These are phyloP conservation scores for Drosophila aldrichi DNA, from an alignment of 2,888 invertebrate genomes.

Conservation along the genomic window DNA sequence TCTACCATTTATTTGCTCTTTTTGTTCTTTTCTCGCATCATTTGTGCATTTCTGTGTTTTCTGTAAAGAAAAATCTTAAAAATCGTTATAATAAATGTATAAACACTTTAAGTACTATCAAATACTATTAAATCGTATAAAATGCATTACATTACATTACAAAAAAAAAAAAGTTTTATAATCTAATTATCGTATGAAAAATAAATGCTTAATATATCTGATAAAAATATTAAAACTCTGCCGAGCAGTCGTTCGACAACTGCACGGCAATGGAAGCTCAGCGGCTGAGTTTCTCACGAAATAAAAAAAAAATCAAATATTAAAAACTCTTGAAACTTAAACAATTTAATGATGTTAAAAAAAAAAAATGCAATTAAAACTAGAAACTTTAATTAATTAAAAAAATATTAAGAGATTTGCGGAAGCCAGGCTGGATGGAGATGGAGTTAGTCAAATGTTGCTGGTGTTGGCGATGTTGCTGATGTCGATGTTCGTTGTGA, in stretches of 20 bases:
- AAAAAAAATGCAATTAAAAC: constrained; percentile 17
- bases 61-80: constrained; percentile 66
- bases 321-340: constrained; percentile 4
- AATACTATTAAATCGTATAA: constrained; percentile 44
- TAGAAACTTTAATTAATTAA: constrained; percentile 15
- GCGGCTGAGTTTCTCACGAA: constrained; percentile 57
- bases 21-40: constrained; percentile 55
- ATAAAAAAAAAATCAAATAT: constrained; percentile 36
- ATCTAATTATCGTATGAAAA: constrained; percentile 28
- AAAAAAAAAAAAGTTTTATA: constrained; percentile 14
- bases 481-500: constrained; percentile 42
- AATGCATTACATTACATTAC: constrained; percentile 44
- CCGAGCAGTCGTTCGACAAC: constrained; percentile 74
- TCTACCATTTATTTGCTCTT: constrained; percentile 53
- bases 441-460: constrained; percentile 41
- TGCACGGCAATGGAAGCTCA: constrained; percentile 62
- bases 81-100: constrained; percentile 52
- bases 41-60: constrained; percentile 39
- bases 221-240: constrained; percentile 30
- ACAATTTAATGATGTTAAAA: constrained; percentile 19
- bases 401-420: constrained; percentile 23
- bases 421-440: constrained; percentile 58
- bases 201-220: constrained; percentile 39
- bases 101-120: constrained; percentile 27
- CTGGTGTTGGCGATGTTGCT: constrained; percentile 20